Conservation (phyloP, 1,140 invertebrate species). For the Triops cancriformis region DNA sequence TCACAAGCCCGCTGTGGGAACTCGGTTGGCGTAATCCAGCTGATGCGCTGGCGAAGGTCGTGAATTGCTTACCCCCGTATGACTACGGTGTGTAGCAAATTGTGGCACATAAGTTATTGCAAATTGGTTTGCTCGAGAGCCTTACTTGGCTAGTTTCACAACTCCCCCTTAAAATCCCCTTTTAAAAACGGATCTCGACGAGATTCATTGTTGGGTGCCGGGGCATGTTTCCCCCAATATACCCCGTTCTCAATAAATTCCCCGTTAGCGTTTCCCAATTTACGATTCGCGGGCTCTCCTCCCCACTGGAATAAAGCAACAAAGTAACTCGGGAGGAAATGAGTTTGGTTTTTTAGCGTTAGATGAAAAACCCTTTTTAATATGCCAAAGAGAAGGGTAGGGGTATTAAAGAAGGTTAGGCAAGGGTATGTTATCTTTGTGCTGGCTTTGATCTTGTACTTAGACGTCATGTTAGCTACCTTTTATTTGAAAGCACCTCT, state of each 20-base stretch:
- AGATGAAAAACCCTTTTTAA: neutral
- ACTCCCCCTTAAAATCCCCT: neutral
- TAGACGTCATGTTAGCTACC: neutral
- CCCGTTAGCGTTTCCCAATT: no score
- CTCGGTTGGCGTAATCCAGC: no score
- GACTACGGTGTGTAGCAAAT: neutral
- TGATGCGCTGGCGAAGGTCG: no score
- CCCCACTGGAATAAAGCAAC: no score
- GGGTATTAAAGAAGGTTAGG: neutral
- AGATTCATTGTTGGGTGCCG: no score
- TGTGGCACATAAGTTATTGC: neutral
- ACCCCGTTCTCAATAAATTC: no score
- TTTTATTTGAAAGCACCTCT: neutral
- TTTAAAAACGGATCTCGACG: no score
- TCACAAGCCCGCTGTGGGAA: no score
- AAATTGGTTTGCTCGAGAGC: neutral
- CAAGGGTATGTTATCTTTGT: neutral
- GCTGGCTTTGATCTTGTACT: slow-evolving; percentile 8
- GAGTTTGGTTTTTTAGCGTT: neutral
- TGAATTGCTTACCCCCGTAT: neutral
- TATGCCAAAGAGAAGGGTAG: neutral
- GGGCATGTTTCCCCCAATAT: no score
- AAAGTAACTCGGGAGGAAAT: no score
- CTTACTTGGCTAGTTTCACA: neutral
- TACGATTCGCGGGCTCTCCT: no score